These are phyloP conservation scores for Cotesia vestalis DNA, from an alignment of 1,140 invertebrate species.

Conservation along the genomic window DNA sequence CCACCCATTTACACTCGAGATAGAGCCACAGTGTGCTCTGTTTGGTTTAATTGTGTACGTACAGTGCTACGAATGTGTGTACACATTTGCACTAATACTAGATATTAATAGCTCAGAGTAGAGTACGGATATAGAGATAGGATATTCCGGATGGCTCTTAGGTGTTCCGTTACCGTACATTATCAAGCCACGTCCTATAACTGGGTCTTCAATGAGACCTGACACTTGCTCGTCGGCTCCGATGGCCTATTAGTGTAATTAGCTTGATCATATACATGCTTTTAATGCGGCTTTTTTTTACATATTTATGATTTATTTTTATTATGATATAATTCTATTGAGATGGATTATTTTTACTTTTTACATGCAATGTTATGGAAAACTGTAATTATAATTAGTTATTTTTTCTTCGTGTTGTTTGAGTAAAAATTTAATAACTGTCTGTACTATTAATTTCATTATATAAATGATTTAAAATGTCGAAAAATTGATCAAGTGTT, in stretches of 20 bases:
- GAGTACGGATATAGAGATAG: background rate
- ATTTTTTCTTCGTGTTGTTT: too few species aligned
- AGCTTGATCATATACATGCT: background rate
- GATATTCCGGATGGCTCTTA: conserved; percentile 37
- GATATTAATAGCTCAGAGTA: background rate
- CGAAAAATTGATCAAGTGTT: too few species aligned
- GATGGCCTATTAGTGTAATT: conserved; percentile 31
- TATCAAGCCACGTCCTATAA: conserved; percentile 30
- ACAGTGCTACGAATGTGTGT: background rate
- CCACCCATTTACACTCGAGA: conserved; percentile 27
- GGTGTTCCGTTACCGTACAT: conserved; percentile 43
- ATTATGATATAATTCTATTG: too few species aligned
- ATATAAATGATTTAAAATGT: too few species aligned
- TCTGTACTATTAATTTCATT: too few species aligned
- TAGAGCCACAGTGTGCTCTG: background rate
- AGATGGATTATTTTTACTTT: too few species aligned
- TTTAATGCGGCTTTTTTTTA: background rate
- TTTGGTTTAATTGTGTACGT: conserved; percentile 4
- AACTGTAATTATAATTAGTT: too few species aligned
- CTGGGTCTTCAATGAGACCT: conserved; percentile 23
- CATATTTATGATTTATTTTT: too few species aligned
- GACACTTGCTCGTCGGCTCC: conserved; percentile 29
- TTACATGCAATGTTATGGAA: too few species aligned
- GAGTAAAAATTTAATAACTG: too few species aligned
- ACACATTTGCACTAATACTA: background rate